phyloP scores from a whole-genome alignment of 2,888 invertebrate genomes.

The Abrostola tripartita region DNA sequence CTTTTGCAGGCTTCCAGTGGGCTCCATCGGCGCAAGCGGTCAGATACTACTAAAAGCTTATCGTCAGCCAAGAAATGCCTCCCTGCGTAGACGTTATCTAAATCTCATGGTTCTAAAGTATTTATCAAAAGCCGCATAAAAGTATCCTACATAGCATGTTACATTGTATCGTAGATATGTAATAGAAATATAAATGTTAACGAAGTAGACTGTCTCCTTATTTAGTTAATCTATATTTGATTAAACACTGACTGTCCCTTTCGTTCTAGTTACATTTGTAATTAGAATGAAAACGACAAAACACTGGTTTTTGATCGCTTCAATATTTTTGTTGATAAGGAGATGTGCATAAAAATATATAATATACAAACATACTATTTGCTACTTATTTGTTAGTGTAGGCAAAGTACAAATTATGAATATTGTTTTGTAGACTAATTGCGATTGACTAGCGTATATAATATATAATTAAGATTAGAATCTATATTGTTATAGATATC shows the following conservation, averaged over 20 bases:
- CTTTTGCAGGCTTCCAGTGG: conserved; percentile 73
- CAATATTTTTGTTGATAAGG: conserved; percentile 5
- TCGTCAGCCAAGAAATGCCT: conserved; percentile 50
- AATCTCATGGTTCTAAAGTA: conserved; percentile 31
- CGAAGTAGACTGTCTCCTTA: conserved; percentile 25
- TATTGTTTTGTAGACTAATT: conserved; percentile 30
- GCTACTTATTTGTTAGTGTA: conserved; percentile 19
- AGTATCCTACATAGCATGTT: conserved; percentile 34
- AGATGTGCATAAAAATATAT: conserved; percentile 2
- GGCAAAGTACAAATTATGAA: conserved; percentile 40
- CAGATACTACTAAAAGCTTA: conserved; percentile 62
- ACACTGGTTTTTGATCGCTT: not conserved
- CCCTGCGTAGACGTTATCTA: conserved; percentile 32
- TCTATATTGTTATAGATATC: conserved; percentile 4
- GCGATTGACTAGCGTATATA: conserved; percentile 10
- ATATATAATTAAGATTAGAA: conserved; percentile 7
- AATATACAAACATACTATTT: not conserved
- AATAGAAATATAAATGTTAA: conserved; percentile 22
- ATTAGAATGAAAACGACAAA: not conserved
- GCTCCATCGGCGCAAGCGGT: conserved; percentile 61
- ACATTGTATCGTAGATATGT: conserved; percentile 18
- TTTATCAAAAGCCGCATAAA: conserved; percentile 28
- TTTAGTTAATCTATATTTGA: not conserved
- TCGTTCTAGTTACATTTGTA: not conserved
- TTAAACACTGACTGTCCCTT: not conserved